Percentiles rank a stretch among this genome's conserved stretches.
phyloP scores from a whole-genome alignment of 2,888 invertebrate species.

The Campoplex capitator region DNA sequence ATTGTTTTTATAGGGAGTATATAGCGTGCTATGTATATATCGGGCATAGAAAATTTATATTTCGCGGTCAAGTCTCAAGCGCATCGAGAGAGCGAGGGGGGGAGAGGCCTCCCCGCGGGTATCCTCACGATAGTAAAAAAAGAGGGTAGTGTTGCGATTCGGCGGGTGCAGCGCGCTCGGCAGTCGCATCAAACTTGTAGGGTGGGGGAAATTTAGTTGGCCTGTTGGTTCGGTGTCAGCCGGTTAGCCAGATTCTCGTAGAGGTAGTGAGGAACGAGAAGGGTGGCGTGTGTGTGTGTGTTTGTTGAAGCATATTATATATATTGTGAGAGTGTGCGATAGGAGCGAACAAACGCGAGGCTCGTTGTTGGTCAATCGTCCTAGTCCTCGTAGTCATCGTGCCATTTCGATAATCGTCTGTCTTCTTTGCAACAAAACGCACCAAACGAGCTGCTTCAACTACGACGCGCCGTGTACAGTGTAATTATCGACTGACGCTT shows the following conservation, averaged over 20 bases:
- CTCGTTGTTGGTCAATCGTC: conserved; percentile 17
- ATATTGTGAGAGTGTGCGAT: conserved; percentile 20
- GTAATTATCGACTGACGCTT: conserved; percentile 6
- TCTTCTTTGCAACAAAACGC: background rate
- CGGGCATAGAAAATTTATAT: conserved; percentile 15
- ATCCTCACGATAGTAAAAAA: background rate
- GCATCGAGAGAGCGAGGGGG: background rate
- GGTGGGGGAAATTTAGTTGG: conserved; percentile 44
- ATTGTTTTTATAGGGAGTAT: background rate
- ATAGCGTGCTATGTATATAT: background rate
- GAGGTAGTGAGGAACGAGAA: conserved; percentile 44
- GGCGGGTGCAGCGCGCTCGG: conserved; percentile 47
- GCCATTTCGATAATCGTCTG: conserved; percentile 12
- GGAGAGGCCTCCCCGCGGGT: background rate
- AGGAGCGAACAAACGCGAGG: background rate
- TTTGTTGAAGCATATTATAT: background rate
- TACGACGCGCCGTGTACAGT: conserved; percentile 12
- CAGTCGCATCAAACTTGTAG: background rate
- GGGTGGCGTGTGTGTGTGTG: conserved; percentile 18
- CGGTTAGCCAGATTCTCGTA: conserved; percentile 50
- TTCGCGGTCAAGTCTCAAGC: conserved; percentile 41
- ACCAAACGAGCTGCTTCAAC: conserved; percentile 9
- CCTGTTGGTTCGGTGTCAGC: conserved; percentile 60
- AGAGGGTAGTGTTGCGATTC: conserved; percentile 9
- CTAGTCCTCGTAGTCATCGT: conserved; percentile 22